Percentiles rank a stretch among this genome's conserved stretches.
phyloP scores from a whole-genome alignment of 2,888 invertebrate genomes.

The Gisinianus flammeolus region DNA sequence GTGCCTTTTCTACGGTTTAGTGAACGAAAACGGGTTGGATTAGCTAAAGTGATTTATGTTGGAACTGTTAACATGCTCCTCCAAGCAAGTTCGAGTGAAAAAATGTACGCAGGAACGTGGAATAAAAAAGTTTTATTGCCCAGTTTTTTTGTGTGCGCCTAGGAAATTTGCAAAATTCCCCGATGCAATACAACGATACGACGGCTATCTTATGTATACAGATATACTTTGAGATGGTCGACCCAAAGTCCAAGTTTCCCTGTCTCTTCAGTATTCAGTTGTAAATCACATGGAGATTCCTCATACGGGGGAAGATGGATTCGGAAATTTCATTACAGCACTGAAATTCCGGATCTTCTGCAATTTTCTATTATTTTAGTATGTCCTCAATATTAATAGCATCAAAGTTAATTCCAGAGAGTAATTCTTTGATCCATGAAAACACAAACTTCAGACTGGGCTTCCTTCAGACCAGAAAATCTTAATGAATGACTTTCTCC shows the following conservation, averaged over 20 bases:
- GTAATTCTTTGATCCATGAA: neutral
- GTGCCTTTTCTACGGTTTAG: neutral
- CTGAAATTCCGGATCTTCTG: too few relatives aligned
- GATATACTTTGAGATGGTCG: too few relatives aligned
- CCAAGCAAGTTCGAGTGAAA: slow-evolving; percentile 2
- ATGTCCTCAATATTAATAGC: too few relatives aligned
- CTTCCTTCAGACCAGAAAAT: too few relatives aligned
- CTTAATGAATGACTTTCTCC: neutral
- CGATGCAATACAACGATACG: neutral
- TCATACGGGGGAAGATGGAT: too few relatives aligned
- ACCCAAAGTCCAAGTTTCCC: too few relatives aligned
- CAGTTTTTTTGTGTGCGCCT: neutral
- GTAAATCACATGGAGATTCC: too few relatives aligned
- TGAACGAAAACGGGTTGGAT: neutral
- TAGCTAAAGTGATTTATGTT: slow-evolving; percentile 19
- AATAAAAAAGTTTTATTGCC: neutral
- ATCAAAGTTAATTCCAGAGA: too few relatives aligned
- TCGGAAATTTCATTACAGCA: too few relatives aligned
- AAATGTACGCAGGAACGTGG: neutral
- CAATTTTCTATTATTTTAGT: too few relatives aligned
- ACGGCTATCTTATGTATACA: neutral
- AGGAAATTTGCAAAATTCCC: neutral
- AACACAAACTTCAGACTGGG: neutral
- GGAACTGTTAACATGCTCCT: neutral
- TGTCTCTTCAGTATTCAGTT: too few relatives aligned